Evolutionary conservation across 2,888 invertebrate species (phyloP).

Genomic region (Lithophane socia): DNA sequence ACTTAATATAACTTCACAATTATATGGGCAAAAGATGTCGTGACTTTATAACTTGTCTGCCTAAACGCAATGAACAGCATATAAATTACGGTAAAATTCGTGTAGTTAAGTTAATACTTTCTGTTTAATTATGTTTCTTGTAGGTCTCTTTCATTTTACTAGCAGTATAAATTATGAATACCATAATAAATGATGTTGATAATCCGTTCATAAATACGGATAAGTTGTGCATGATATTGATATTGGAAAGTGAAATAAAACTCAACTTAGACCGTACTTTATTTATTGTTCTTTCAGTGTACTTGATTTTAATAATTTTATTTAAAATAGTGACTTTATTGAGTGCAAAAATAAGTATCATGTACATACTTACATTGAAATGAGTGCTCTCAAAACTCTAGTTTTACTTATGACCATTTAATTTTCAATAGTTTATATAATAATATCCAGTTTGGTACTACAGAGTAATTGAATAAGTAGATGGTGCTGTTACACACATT

Average conservation of each 20-base stretch:
- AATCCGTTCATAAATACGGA: background rate
- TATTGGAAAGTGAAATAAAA: slow-evolving; percentile 73
- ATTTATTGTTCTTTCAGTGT: slow-evolving; percentile 88
- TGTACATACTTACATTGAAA: slow-evolving; percentile 81
- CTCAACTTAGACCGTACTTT: slow-evolving; percentile 74
- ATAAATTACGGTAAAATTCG: slow-evolving; percentile 9
- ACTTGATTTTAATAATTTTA: slow-evolving; percentile 83
- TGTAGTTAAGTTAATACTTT: slow-evolving; percentile 4
- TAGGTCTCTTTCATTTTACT: background rate
- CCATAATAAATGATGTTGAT: background rate
- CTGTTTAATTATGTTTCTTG: slow-evolving; percentile 11
- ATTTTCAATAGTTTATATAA: slow-evolving; percentile 63
- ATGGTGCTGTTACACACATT: slow-evolving; percentile 57
- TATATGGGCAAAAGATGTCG: slow-evolving; percentile 17
- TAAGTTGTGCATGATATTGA: background rate
- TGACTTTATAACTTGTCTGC: slow-evolving; percentile 2
- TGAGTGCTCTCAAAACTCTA: slow-evolving; percentile 85
- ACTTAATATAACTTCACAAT: slow-evolving; percentile 29
- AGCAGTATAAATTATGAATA: no score
- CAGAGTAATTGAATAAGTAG: slow-evolving; percentile 64
- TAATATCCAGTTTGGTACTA: slow-evolving; percentile 67
- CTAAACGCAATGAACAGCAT: slow-evolving; percentile 11
- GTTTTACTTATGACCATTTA: slow-evolving; percentile 68
- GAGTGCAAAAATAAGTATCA: slow-evolving; percentile 88
- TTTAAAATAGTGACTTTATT: slow-evolving; percentile 89